These are phyloP conservation scores for Amazona vittata DNA, from an alignment of 2,113 vertebrate genomes.

Conservation along the genomic window DNA sequence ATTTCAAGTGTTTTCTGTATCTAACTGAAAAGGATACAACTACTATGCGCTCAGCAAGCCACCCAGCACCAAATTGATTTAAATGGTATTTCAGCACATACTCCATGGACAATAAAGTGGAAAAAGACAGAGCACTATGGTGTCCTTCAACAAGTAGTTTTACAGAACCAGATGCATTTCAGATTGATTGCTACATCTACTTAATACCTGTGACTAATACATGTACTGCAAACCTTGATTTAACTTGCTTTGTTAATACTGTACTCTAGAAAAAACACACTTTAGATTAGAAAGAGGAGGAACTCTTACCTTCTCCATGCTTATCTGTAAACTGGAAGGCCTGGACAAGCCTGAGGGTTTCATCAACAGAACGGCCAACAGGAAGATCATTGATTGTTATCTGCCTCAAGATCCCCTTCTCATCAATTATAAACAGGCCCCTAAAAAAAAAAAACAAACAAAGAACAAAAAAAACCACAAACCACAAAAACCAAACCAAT, in stretches of 20 bases:
- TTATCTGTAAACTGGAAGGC: constrained; percentile 98
- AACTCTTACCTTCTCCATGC: constrained; percentile 91
- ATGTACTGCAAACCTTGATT: not conserved
- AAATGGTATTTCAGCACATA: not conserved
- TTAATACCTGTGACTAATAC: not conserved
- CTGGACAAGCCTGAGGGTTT: constrained; percentile 92
- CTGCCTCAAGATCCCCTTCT: constrained; percentile 92
- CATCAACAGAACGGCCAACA: constrained; percentile 94
- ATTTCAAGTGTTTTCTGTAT: not conserved
- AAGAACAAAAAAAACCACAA: too few species aligned
- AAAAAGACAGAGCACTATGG: not conserved
- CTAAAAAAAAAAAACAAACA: constrained; percentile 59
- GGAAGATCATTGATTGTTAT: constrained; percentile 99
- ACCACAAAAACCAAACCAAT: too few species aligned
- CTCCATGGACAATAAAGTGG: not conserved
- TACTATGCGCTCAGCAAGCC: not conserved
- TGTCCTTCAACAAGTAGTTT: not conserved
- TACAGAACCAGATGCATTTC: not conserved
- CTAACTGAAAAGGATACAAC: not conserved
- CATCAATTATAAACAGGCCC: constrained; percentile 96
- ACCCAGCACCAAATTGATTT: not conserved
- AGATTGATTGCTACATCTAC: not conserved
- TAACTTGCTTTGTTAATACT: not conserved
- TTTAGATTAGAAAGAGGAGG: not conserved
- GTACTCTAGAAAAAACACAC: not conserved